Evolutionary conservation across 2,888 invertebrate genomes (phyloP).

Genomic region (Eurytoma adleriae): DNA sequence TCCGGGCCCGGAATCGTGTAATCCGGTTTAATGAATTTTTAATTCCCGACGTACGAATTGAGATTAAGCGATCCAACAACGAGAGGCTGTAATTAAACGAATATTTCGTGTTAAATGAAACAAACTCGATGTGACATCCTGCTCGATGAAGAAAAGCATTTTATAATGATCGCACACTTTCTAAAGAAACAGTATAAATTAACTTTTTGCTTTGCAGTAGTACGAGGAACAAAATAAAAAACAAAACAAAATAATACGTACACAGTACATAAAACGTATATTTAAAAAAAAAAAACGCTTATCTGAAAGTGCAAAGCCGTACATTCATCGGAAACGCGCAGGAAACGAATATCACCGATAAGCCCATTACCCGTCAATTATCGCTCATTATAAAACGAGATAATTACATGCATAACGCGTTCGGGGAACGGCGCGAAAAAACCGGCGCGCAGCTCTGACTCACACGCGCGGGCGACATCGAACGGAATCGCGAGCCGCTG

Average conservation of each 20-base stretch:
- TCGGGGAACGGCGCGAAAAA: neutral
- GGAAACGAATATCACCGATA: neutral
- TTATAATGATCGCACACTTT: no score
- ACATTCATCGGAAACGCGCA: neutral
- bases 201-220: no score
- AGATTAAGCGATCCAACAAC: no score
- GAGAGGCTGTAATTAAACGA: no score
- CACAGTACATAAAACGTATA: no score
- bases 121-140: no score
- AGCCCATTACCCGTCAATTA: conserved; percentile 1
- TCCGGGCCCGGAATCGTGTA: neutral
- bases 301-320: neutral
- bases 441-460: neutral
- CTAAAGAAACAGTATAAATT: no score
- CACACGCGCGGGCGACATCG: neutral
- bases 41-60: neutral
- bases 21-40: conserved; percentile 4
- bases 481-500: neutral
- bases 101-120: no score
- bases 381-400: neutral
- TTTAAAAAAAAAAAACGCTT: neutral
- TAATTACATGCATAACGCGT: neutral
- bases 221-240: no score
- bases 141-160: no score
- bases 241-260: no score